These are phyloP conservation scores for Siniperca chuatsi DNA, from an alignment of 2,113 vertebrate species.

Conservation along the genomic window DNA sequence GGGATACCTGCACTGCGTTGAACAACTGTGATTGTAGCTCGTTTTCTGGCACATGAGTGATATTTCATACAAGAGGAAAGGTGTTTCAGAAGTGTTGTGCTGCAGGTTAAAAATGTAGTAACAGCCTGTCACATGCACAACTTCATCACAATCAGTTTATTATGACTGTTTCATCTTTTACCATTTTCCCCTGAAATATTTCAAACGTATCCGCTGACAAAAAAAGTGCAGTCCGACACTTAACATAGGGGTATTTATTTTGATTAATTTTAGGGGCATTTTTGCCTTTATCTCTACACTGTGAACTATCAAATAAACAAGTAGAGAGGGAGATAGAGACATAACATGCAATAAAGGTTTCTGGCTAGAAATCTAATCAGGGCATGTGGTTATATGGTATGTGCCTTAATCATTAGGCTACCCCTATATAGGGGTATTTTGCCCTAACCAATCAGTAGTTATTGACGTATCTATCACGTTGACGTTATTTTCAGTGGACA, in stretches of 20 bases:
- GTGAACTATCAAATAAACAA: not conserved
- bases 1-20: not conserved
- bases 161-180: not conserved
- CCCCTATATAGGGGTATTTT: not conserved
- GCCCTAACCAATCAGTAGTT: not conserved
- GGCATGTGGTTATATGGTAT: not conserved
- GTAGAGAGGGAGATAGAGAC: not conserved
- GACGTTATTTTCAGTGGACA: not conserved
- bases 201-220: not conserved
- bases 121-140: not conserved
- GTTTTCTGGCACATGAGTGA: not conserved
- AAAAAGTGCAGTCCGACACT: not conserved
- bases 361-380: not conserved
- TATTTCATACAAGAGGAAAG: not conserved
- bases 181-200: not conserved
- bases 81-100: not conserved
- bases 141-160: not conserved
- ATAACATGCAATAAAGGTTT: not conserved
- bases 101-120: not conserved
- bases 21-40: not conserved
- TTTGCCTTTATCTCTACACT: not conserved
- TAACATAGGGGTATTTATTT: not conserved
- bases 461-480: not conserved
- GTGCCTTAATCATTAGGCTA: not conserved
- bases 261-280: not conserved